Evolutionary conservation across 2,888 invertebrate genomes (phyloP).

Genomic region (Spilosoma lubricipeda): DNA sequence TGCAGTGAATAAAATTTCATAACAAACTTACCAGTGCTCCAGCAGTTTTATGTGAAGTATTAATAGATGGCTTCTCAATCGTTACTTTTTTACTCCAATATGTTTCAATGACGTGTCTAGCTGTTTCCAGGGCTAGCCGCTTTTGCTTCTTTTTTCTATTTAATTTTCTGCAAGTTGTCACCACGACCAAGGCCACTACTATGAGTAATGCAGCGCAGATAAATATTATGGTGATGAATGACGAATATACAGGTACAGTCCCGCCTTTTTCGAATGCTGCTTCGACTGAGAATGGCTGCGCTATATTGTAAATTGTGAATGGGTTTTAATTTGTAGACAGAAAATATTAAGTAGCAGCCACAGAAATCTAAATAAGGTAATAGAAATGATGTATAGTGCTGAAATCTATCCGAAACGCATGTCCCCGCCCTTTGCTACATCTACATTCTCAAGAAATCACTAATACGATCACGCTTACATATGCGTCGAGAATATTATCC

Average conservation of each 20-base stretch:
- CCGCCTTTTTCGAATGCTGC: constrained; percentile 76
- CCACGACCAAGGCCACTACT: constrained; percentile 85
- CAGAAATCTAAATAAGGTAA: too few relatives aligned
- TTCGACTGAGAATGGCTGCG: constrained; percentile 69
- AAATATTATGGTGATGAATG: constrained; percentile 86
- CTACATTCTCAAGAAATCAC: too few relatives aligned
- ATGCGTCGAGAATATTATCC: too few relatives aligned
- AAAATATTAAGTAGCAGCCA: too few relatives aligned
- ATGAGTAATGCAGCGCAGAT: constrained; percentile 87
- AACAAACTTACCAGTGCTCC: constrained; percentile 85
- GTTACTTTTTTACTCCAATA: constrained; percentile 97
- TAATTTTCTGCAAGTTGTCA: constrained; percentile 89
- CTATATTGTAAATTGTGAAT: constrained; percentile 46
- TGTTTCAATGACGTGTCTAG: constrained; percentile 91
- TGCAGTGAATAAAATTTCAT: too few relatives aligned
- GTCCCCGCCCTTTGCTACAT: too few relatives aligned
- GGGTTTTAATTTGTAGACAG: not conserved
- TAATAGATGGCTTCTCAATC: constrained; percentile 91
- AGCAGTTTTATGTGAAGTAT: constrained; percentile 86
- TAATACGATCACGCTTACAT: too few relatives aligned
- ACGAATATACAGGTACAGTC: constrained; percentile 77
- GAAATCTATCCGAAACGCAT: too few relatives aligned
- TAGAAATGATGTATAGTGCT: too few relatives aligned
- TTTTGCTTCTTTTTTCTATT: constrained; percentile 93
- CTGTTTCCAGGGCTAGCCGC: constrained; percentile 92